These are phyloP conservation scores for Neoseiulus cucumeris DNA, from an alignment of 1,140 invertebrate genomes.

Conservation along the genomic window DNA sequence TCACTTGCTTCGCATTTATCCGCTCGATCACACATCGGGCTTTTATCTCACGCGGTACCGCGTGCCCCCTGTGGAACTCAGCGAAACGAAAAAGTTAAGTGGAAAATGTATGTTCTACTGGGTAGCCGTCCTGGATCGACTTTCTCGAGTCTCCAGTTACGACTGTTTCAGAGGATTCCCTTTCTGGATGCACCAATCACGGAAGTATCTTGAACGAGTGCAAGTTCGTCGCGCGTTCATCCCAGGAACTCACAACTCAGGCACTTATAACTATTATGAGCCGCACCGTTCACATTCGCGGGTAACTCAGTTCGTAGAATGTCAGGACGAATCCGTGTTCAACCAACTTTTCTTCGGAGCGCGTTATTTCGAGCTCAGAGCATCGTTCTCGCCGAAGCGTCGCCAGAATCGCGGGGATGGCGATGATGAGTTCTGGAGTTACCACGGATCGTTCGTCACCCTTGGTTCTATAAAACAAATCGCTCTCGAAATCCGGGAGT, in stretches of 20 bases:
- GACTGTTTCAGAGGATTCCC: conserved; percentile 2
- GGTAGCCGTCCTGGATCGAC: not conserved
- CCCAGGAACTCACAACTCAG: conserved; percentile 48
- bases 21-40: not conserved
- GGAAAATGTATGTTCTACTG: not conserved
- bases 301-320: not conserved
- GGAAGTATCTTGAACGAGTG: not conserved
- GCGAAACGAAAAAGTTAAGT: not conserved
- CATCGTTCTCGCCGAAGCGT: conserved; percentile 18
- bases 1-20: not conserved
- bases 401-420: not conserved
- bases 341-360: conserved; percentile 23
- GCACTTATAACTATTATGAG: conserved; percentile 32
- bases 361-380: conserved; percentile 22
- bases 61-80: not conserved
- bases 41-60: not conserved
- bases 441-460: not conserved
- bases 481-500: not conserved
- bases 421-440: not conserved
- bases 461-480: not conserved
- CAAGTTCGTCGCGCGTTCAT: conserved; percentile 32
- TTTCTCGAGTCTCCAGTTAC: not conserved
- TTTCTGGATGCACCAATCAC: not conserved
- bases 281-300: not conserved
- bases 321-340: conserved; percentile 23